A percentile compares a stretch with the other conserved stretches of the same genome.
Conservation (phyloP, 2,797 vertebrate genomes). For the Orestias chungarensis region DNA sequence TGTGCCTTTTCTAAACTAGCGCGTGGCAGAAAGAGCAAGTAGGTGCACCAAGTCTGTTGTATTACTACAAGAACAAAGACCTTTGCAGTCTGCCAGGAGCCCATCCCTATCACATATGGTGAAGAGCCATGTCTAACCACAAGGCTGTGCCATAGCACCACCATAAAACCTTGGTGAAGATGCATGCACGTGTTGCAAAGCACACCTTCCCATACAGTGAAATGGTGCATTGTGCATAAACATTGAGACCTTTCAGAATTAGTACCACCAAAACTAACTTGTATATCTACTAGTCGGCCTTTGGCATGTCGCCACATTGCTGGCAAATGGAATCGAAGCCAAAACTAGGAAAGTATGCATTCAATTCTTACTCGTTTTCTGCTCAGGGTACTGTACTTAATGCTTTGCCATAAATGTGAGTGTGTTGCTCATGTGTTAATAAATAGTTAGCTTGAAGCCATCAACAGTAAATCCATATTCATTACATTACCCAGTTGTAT, state of each 20-base stretch:
- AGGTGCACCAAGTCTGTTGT: slow-evolving; percentile 44
- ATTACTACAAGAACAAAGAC: slow-evolving; percentile 74
- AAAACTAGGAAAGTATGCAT: slow-evolving; percentile 20
- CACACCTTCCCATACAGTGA: slow-evolving; percentile 36
- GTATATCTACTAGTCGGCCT: slow-evolving; percentile 17
- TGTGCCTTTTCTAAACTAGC: slow-evolving; percentile 72
- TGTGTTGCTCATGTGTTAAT: slow-evolving; percentile 47
- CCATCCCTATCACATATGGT: slow-evolving; percentile 50
- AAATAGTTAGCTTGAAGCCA: slow-evolving; percentile 51
- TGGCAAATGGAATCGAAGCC: slow-evolving; percentile 15
- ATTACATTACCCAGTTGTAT: slow-evolving; percentile 52
- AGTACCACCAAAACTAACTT: slow-evolving; percentile 23
- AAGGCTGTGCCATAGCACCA: slow-evolving; percentile 74
- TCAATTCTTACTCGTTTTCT: slow-evolving; percentile 22
- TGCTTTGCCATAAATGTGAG: slow-evolving; percentile 15
- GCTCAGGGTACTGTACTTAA: slow-evolving; percentile 13
- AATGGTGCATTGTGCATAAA: slow-evolving; percentile 53
- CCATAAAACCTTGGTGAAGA: slow-evolving; percentile 24
- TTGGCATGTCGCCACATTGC: slow-evolving; percentile 33
- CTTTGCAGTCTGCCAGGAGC: slow-evolving; percentile 48
- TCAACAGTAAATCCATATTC: slow-evolving; percentile 63
- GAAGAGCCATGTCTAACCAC: slow-evolving; percentile 60
- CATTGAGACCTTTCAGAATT: slow-evolving; percentile 17
- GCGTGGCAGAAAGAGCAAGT: slow-evolving; percentile 22
- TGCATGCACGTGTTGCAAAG: slow-evolving; percentile 6